Evolutionary conservation across 2,797 vertebrate species (phyloP).

Genomic region (Takifugu ocellatus): DNA sequence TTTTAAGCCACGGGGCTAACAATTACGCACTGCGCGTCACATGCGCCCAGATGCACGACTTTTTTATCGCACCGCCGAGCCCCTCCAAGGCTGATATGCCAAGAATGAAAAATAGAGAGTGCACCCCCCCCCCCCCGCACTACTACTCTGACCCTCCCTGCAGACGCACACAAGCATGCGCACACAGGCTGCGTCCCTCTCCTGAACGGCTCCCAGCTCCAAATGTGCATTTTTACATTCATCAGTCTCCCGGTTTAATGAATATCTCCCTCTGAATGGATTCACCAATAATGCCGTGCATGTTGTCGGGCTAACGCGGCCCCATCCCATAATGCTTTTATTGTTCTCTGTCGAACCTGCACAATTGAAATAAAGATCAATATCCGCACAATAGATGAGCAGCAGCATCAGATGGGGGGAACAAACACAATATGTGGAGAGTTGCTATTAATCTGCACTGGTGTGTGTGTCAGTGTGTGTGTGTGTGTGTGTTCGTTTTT

Average conservation of each 20-base stretch:
- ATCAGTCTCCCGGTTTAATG: conserved; percentile 54
- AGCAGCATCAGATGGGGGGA: conserved; percentile 61
- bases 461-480: conserved; percentile 37
- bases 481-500: conserved; percentile 9
- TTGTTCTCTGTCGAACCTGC: conserved; percentile 55
- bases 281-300: conserved; percentile 53
- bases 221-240: conserved; percentile 56
- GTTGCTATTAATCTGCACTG: conserved; percentile 62
- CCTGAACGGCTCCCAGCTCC: conserved; percentile 41
- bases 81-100: conserved; percentile 65
- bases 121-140: conserved; percentile 11
- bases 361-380: conserved; percentile 66
- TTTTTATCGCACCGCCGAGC: conserved; percentile 51
- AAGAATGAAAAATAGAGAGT: conserved; percentile 65
- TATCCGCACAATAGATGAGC: conserved; percentile 66
- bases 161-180: conserved; percentile 14
- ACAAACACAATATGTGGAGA: conserved; percentile 62
- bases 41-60: conserved; percentile 53
- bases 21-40: conserved; percentile 48
- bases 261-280: conserved; percentile 52
- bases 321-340: conserved; percentile 40
- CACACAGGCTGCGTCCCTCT: conserved; percentile 20
- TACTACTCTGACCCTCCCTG: conserved; percentile 8
- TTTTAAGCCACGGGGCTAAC: conserved; percentile 55
- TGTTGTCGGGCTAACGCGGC: conserved; percentile 46